Evolutionary conservation across 1,140 invertebrate genomes (phyloP).

Genomic region (Aphidius gifuensis): DNA sequence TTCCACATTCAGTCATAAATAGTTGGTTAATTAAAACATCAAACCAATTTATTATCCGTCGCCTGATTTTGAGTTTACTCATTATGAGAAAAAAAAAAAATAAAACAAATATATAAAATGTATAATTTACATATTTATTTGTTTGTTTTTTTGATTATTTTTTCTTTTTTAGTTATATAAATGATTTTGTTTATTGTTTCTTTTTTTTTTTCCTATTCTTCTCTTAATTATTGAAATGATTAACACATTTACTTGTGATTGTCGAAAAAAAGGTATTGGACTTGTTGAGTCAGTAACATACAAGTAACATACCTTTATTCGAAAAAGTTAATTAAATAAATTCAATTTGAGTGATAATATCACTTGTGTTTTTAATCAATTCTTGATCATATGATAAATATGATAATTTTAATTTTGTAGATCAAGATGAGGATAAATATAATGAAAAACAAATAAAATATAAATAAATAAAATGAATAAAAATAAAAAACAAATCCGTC

Average conservation of each 20-base stretch:
- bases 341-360: constrained; percentile 3
- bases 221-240: constrained; percentile 26
- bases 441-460: no score
- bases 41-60: constrained; percentile 24
- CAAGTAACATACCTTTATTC: constrained; percentile 19
- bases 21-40: constrained; percentile 42
- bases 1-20: constrained; percentile 52
- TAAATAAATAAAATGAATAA: not conserved
- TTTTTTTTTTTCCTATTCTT: not conserved
- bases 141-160: not conserved
- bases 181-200: constrained; percentile 15
- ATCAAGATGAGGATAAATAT: no score
- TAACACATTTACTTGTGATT: constrained; percentile 35
- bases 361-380: no score
- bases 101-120: not conserved
- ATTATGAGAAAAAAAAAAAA: constrained; percentile 10
- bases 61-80: constrained; percentile 28
- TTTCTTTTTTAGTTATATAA: not conserved
- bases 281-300: constrained; percentile 38
- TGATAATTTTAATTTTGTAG: no score
- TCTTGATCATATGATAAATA: no score
- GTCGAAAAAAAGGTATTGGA: constrained; percentile 16
- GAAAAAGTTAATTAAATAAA: constrained; percentile 8
- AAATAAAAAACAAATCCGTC: constrained; percentile 42
- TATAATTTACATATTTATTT: not conserved